Evolutionary conservation across 2,888 invertebrate species (phyloP).

Genomic region (Drosophila yooni): DNA sequence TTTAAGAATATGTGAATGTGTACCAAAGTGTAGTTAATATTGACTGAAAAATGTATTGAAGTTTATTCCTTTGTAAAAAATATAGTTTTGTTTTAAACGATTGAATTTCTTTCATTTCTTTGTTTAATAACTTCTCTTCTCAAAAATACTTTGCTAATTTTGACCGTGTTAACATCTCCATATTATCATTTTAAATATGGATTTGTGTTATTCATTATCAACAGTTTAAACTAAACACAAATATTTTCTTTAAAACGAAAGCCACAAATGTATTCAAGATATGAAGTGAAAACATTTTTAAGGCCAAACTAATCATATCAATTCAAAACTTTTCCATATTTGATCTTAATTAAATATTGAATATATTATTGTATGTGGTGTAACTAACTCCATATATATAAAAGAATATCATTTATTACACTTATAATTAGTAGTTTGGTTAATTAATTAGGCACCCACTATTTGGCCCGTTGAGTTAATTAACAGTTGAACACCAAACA

Average conservation of each 20-base stretch:
- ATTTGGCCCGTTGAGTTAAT: constrained; percentile 4
- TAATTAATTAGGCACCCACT: constrained; percentile 28
- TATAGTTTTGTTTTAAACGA: neutral
- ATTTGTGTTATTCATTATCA: neutral
- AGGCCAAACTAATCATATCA: neutral
- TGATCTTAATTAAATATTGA: neutral
- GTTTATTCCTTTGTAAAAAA: neutral
- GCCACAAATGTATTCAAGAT: neutral
- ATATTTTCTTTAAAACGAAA: neutral
- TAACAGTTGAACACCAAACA: constrained; percentile 34
- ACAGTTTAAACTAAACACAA: neutral
- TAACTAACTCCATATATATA: neutral
- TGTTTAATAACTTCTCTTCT: neutral
- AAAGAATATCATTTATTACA: neutral
- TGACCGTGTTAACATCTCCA: neutral
- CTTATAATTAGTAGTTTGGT: neutral
- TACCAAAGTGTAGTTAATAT: neutral
- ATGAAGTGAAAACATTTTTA: neutral
- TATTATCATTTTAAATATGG: neutral
- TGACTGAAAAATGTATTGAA: neutral
- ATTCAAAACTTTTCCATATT: neutral
- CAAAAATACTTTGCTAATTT: neutral
- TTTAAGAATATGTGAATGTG: neutral
- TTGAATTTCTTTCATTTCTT: neutral
- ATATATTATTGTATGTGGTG: neutral